Evolutionary conservation across 2,113 vertebrate genomes (phyloP).

Genomic region (Engystomops pustulosus): DNA sequence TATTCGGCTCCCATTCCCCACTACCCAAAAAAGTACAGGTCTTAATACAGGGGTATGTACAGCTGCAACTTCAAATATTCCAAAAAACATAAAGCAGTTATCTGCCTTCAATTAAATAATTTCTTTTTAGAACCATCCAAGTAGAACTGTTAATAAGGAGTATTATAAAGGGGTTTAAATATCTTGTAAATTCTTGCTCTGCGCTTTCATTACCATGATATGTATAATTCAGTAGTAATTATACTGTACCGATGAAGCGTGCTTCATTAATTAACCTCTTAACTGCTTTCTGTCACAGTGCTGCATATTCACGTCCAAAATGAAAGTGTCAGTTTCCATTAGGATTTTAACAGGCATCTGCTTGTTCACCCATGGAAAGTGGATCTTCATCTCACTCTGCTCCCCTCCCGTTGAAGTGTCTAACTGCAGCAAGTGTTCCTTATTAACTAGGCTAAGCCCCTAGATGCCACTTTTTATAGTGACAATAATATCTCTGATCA

Average conservation of each 20-base stretch:
- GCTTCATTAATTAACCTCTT: background rate
- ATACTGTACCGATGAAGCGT: background rate
- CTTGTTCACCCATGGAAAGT: too few relatives aligned
- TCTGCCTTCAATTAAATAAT: background rate
- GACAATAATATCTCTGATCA: too few relatives aligned
- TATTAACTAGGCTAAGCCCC: too few relatives aligned
- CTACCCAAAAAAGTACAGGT: background rate
- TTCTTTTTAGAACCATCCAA: background rate
- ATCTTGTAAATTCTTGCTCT: background rate
- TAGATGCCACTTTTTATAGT: too few relatives aligned
- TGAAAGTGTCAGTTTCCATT: too few relatives aligned
- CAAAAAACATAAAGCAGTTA: background rate
- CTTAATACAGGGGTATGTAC: background rate
- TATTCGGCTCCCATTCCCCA: background rate
- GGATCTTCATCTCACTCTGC: too few relatives aligned
- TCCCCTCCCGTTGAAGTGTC: too few relatives aligned
- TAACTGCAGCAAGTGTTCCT: too few relatives aligned
- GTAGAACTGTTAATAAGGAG: slow-evolving; percentile 14
- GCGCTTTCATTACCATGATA: background rate
- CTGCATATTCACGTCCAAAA: too few relatives aligned
- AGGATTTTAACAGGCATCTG: too few relatives aligned
- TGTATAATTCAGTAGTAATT: slow-evolving; percentile 2
- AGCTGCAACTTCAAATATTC: background rate
- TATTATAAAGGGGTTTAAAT: background rate
- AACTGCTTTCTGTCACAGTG: too few relatives aligned